Evolutionary conservation across 2,888 invertebrate genomes (phyloP).

Genomic region (Seira sanloemensis): DNA sequence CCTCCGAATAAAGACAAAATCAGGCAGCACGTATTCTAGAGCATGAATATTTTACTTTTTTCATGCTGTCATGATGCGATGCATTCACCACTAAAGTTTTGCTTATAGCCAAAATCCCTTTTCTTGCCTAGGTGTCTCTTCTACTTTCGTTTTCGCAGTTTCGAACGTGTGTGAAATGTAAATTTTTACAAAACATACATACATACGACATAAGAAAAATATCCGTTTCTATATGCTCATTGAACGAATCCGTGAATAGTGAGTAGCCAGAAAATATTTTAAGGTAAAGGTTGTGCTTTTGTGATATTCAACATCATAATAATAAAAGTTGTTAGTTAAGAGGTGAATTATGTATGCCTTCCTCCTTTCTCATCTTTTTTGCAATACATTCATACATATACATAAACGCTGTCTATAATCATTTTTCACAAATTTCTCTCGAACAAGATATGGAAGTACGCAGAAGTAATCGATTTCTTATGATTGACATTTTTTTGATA

Average conservation of each 20-base stretch:
- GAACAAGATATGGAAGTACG: background rate
- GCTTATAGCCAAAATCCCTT: no score
- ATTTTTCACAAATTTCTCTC: background rate
- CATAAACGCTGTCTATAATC: background rate
- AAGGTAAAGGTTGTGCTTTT: background rate
- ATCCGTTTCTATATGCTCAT: no score
- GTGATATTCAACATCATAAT: background rate
- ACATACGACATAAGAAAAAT: no score
- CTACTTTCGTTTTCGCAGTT: background rate
- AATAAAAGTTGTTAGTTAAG: conserved; percentile 4
- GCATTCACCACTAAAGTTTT: no score
- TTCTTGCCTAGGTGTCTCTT: background rate
- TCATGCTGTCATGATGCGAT: no score
- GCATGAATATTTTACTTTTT: background rate
- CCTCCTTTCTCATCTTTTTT: conserved; percentile 7
- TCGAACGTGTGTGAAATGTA: conserved; percentile 41
- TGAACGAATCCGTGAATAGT: no score
- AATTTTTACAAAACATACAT: background rate
- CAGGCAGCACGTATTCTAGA: background rate
- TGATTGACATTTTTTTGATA: conserved; percentile 39
- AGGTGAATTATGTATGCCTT: conserved; percentile 13
- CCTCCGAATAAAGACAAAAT: background rate
- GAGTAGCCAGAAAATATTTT: no score
- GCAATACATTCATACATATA: background rate
- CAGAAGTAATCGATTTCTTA: conserved; percentile 10